phyloP scores from a whole-genome alignment of 2,797 vertebrate genomes.

The Megalops cyprinoides region DNA sequence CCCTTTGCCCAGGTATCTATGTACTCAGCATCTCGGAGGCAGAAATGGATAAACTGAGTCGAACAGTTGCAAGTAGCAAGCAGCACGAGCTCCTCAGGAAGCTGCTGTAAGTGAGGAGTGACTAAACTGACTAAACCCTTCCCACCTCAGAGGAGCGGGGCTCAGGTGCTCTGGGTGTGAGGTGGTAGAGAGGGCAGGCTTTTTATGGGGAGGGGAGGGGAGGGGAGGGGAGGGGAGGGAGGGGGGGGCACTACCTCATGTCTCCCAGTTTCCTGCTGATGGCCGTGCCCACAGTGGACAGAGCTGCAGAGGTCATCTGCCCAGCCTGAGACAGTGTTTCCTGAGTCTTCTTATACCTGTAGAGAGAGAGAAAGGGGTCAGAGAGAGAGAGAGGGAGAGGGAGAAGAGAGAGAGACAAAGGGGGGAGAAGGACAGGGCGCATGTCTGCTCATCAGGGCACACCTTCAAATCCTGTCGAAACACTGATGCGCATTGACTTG shows the following conservation, averaged over 20 bases:
- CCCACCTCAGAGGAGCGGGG: too few relatives aligned
- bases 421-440: not conserved
- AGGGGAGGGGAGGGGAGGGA: not conserved
- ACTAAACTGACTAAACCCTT: too few relatives aligned
- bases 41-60: too few relatives aligned
- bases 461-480: too few relatives aligned
- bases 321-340: constrained; percentile 90
- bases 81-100: too few relatives aligned
- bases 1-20: too few relatives aligned
- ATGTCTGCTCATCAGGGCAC: too few relatives aligned
- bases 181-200: not conserved
- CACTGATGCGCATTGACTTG: too few relatives aligned
- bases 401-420: not conserved
- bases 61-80: too few relatives aligned
- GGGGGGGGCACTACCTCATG: constrained; percentile 80
- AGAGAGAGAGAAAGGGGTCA: constrained; percentile 31
- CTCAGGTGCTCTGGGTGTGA: not conserved
- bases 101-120: too few relatives aligned
- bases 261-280: constrained; percentile 88
- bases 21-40: too few relatives aligned
- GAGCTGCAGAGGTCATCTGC: constrained; percentile 86
- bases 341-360: constrained; percentile 90
- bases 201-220: too few relatives aligned
- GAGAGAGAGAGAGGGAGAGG: not conserved
- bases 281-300: constrained; percentile 83